phyloP scores from a whole-genome alignment of 2,113 vertebrate genomes.

The Pipra filicauda region DNA sequence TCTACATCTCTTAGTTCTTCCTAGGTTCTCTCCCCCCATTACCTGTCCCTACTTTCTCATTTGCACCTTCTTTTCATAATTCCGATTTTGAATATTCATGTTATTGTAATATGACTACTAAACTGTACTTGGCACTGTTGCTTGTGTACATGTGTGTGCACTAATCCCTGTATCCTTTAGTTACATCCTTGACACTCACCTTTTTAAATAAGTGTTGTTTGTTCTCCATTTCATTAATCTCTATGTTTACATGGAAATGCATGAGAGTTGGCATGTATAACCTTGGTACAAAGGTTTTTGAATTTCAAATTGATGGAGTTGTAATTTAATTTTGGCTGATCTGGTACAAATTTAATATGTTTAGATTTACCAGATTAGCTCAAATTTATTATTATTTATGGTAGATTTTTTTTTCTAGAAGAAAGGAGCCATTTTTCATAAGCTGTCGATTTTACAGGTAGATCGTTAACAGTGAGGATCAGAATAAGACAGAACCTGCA shows the following conservation, averaged over 20 bases:
- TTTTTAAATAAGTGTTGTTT: background rate
- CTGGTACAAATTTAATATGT: background rate
- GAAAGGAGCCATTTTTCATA: background rate
- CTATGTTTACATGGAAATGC: background rate
- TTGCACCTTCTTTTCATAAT: background rate
- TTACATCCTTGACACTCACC: background rate
- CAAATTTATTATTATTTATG: background rate
- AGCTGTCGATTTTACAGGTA: background rate
- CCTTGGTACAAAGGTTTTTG: background rate
- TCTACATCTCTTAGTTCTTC: background rate
- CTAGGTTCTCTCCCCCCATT: background rate
- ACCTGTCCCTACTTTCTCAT: background rate
- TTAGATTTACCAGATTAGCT: background rate
- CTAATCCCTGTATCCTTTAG: background rate
- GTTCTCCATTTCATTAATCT: background rate
- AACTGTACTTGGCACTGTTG: background rate
- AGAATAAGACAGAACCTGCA: background rate
- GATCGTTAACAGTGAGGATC: background rate
- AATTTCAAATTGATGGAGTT: background rate
- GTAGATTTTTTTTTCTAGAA: background rate
- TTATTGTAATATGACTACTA: background rate
- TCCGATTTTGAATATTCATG: background rate
- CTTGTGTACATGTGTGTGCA: background rate
- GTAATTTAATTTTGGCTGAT: background rate
- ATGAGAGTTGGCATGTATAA: background rate